phyloP scores from a whole-genome alignment of 1,140 invertebrate genomes.

The Drosophila setifemur region DNA sequence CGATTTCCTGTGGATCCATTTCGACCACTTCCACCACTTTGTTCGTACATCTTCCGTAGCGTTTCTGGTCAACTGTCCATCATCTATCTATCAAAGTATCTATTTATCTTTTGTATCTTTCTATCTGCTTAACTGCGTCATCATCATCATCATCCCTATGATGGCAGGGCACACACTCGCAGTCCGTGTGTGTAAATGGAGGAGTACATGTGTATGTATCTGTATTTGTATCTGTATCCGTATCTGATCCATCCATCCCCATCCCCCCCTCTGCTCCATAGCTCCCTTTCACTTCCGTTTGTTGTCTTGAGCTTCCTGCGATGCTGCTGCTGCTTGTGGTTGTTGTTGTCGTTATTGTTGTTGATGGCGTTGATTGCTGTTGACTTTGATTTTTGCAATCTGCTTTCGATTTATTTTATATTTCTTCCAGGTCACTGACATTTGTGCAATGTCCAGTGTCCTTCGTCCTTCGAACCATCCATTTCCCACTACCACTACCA shows the following conservation, averaged over 20 bases:
- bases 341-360: slow-evolving; percentile 12
- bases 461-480: neutral
- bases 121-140: slow-evolving; percentile 55
- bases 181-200: no score
- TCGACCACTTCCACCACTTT: neutral
- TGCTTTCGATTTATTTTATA: slow-evolving; percentile 75
- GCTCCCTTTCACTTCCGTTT: slow-evolving; percentile 13
- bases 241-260: slow-evolving; percentile 1
- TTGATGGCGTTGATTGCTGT: slow-evolving; percentile 69
- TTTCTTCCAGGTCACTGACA: slow-evolving; percentile 73
- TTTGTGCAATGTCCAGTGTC: slow-evolving; percentile 47
- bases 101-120: slow-evolving; percentile 61
- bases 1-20: neutral
- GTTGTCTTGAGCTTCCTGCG: slow-evolving; percentile 18
- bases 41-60: neutral
- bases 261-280: neutral
- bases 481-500: no score
- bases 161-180: no score
- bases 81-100: slow-evolving; percentile 47
- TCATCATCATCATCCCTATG: slow-evolving; percentile 15
- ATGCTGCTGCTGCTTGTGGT: neutral
- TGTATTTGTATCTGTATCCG: neutral
- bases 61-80: slow-evolving; percentile 26
- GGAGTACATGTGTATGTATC: slow-evolving; percentile 28
- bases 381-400: slow-evolving; percentile 79